Conservation (phyloP, 2,113 vertebrate genomes). For the Empidonax traillii region DNA sequence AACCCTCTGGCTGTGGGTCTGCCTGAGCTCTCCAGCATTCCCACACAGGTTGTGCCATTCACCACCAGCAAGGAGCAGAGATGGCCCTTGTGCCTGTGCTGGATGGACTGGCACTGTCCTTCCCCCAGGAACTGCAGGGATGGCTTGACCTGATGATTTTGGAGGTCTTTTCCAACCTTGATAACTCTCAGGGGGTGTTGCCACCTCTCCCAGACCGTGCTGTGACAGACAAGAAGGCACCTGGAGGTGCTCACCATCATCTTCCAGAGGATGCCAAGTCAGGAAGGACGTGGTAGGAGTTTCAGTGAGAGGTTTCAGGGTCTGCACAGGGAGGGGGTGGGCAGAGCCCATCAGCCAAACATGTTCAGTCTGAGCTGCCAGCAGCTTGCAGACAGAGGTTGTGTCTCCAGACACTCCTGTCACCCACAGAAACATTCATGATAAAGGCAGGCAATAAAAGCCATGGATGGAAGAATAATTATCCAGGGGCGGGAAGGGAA, state of each 20-base stretch:
- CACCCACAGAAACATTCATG: constrained; percentile 12
- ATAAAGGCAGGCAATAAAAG: constrained; percentile 53
- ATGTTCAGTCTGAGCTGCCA: neutral
- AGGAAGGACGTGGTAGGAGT: neutral
- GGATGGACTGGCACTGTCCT: neutral
- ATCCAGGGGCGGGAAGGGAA: neutral
- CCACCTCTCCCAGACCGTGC: neutral
- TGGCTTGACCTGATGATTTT: too few relatives aligned
- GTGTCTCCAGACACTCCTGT: constrained; percentile 13
- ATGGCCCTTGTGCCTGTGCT: neutral
- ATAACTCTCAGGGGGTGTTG: neutral
- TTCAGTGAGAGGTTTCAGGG: too few relatives aligned
- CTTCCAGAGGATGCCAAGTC: neutral
- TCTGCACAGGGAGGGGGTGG: neutral
- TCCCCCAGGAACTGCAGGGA: neutral
- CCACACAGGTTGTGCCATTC: neutral
- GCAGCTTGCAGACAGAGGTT: neutral
- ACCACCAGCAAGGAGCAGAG: neutral
- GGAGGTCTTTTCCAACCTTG: neutral
- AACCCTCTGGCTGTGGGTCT: neutral
- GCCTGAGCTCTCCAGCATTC: neutral
- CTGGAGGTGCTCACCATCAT: neutral
- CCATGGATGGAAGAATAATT: constrained; percentile 1
- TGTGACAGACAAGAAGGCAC: neutral
- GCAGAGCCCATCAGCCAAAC: neutral